Conservation (phyloP, 2,888 invertebrate genomes). For the Nemapogon koenigi region DNA sequence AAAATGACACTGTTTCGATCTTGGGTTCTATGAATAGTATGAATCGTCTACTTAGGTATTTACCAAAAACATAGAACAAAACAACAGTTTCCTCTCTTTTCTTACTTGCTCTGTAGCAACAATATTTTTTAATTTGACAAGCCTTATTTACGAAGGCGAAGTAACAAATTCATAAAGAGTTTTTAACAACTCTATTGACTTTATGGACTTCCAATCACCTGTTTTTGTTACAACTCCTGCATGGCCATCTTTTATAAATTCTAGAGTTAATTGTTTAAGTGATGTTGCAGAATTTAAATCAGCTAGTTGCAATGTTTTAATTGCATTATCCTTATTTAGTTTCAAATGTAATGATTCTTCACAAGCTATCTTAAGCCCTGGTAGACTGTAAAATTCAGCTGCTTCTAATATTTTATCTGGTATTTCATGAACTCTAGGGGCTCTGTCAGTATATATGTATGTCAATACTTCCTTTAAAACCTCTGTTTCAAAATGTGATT, state of each 20-base stretch:
- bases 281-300: conserved; percentile 46
- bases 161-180: conserved; percentile 51
- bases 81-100: too few species aligned
- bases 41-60: too few species aligned
- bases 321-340: conserved; percentile 50
- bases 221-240: conserved; percentile 48
- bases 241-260: conserved; percentile 54
- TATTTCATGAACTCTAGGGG: conserved; percentile 46
- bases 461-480: conserved; percentile 43
- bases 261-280: conserved; percentile 39
- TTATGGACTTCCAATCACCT: conserved; percentile 44
- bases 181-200: conserved; percentile 48
- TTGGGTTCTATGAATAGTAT: too few species aligned
- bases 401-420: conserved; percentile 50
- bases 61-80: too few species aligned
- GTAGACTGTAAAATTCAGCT: conserved; percentile 50
- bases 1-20: too few species aligned
- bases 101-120: too few species aligned
- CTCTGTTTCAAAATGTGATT: conserved; percentile 43
- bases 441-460: conserved; percentile 51
- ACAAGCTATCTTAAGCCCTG: conserved; percentile 42
- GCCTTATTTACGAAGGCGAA: too few species aligned
- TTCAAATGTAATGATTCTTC: conserved; percentile 50
- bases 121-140: too few species aligned
- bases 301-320: conserved; percentile 47